Conservation (phyloP, 2,888 invertebrate species). For the Actias luna region DNA sequence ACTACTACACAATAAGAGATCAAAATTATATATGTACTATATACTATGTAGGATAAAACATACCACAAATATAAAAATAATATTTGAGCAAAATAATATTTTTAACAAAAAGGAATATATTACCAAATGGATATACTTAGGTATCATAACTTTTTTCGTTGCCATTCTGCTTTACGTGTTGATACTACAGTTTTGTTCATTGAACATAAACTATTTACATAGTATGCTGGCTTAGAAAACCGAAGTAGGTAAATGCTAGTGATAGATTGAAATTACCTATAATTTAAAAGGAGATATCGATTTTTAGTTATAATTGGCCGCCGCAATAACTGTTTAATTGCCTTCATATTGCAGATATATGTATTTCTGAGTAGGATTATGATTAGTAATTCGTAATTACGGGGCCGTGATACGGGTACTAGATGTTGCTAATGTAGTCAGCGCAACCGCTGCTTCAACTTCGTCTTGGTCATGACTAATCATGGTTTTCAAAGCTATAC, state of each 20-base stretch:
- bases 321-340: too few species aligned
- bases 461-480: conserved; percentile 85
- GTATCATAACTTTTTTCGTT: conserved; percentile 12
- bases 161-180: not conserved
- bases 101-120: conserved; percentile 12
- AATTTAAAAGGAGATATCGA: not conserved
- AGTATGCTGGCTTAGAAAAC: not conserved
- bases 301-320: too few species aligned
- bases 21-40: conserved; percentile 52
- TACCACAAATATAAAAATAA: conserved; percentile 46
- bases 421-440: conserved; percentile 84
- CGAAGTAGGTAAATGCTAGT: not conserved
- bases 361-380: not conserved
- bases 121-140: not conserved
- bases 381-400: conserved; percentile 22
- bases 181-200: not conserved
- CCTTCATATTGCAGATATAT: too few species aligned
- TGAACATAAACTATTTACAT: not conserved
- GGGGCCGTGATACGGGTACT: conserved; percentile 57
- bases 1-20: conserved; percentile 69
- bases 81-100: conserved; percentile 54
- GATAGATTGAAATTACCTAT: not conserved
- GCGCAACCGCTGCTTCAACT: conserved; percentile 88
- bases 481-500: conserved; percentile 48
- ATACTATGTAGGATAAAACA: conserved; percentile 37